phyloP scores from a whole-genome alignment of 2,113 vertebrate genomes.

The Trematomus loennbergii region DNA sequence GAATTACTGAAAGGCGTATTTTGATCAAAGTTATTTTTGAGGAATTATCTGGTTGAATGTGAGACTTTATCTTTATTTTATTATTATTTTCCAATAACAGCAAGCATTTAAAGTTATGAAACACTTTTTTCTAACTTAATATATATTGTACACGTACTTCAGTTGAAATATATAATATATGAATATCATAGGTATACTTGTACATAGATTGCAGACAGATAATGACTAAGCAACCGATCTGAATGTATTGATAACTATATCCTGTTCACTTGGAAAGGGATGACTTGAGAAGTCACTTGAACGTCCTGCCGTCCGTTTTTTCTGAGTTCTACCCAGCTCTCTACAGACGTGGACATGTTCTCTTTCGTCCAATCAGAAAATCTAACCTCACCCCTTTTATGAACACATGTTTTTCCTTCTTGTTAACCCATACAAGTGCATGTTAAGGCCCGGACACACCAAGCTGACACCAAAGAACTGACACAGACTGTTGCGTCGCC shows the following conservation, averaged over 20 bases:
- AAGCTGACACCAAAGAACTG: no score
- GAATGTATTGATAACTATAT: conserved; percentile 69
- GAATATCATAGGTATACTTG: conserved; percentile 8
- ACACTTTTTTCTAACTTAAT: conserved; percentile 66
- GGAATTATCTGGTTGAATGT: conserved; percentile 72
- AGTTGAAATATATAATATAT: conserved; percentile 30
- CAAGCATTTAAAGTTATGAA: conserved; percentile 70
- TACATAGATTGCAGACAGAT: conserved; percentile 47
- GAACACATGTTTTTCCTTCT: not conserved
- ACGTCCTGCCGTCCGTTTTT: conserved; percentile 32
- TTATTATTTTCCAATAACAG: conserved; percentile 42
- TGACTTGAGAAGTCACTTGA: conserved; percentile 36
- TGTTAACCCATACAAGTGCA: not conserved
- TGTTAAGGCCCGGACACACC: no score
- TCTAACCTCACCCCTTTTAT: not conserved
- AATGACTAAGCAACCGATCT: conserved; percentile 33
- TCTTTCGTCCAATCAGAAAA: not conserved
- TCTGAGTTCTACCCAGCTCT: conserved; percentile 38
- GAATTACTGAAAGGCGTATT: conserved; percentile 69
- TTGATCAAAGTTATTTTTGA: conserved; percentile 80
- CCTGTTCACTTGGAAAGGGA: conserved; percentile 8
- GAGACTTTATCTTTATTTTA: conserved; percentile 65
- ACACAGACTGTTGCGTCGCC: no score
- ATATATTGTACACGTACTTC: conserved; percentile 23
- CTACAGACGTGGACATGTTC: conserved; percentile 6